Base-by-base conservation (phyloP, 2,113 vertebrate species). In the Meles meles region DNA sequence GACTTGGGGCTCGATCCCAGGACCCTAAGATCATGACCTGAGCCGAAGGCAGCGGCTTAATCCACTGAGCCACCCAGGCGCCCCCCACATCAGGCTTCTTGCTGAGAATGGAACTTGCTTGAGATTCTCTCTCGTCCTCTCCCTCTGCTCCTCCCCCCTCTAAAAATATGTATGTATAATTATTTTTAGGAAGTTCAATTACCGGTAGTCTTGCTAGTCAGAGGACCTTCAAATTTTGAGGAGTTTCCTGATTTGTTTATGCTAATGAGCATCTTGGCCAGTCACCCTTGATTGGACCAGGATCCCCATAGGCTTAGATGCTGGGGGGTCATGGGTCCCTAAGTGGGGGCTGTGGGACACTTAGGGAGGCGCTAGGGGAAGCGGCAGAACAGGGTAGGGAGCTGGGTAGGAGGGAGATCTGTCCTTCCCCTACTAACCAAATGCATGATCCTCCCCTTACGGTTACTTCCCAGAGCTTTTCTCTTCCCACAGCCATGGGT, bases 121-220 rank as follows among this genome's bases (percentile, higher is more conserved):
- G 18, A 69, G 67, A 69, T 21, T 69, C 67, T 37, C 17, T 8
- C 15, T 69, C 7, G 8, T n/a, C 15, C 34, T 69, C 15, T 69
- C 31, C 65, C 34, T 69, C 65, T n/a, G 34, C 34, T 17, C 65
- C 34, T n/a, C 15, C 34, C 65, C 34, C 15, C 34, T 67, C 65
- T 34, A 67, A 67, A 67, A n/a, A 67, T 65, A 65, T 65, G 29
- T 65, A 65, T 13, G 34, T 25, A 6, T 42, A 27, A 71, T 83
- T 77, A 57, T 67, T 85, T 81, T 92, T 85, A 81, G 80, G 27
- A 96, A 94, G 76, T 86, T 94, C 17, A 65, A 7, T 86, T 76
- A 63, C 34, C 63, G 15, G 34, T 76, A 74, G 47, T 92, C 39
- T 92, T 92, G 42, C 29, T 34, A 88, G 61, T 79, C 34, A 31